Conservation (phyloP, 2,888 invertebrate species). For the Ryuthela nishihirai region DNA sequence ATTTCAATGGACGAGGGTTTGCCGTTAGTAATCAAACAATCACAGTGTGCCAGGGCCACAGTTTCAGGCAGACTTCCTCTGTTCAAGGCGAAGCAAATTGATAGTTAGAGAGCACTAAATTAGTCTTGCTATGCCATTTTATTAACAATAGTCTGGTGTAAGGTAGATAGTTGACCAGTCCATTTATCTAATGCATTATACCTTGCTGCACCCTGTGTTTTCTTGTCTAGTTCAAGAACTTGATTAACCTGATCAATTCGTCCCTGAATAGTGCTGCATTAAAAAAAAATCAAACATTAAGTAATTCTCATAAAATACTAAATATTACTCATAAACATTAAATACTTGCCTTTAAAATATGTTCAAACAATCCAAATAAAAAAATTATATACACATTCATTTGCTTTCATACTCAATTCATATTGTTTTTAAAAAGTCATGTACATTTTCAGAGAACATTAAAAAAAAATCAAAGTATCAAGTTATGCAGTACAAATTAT, state of each 20-base stretch:
- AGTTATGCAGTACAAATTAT: too few species aligned
- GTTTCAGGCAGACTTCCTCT: constrained; percentile 1
- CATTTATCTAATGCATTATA: constrained; percentile 93
- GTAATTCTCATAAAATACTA: background rate
- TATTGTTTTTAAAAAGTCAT: too few species aligned
- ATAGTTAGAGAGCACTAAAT: too few species aligned
- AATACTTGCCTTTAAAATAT: background rate
- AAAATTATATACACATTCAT: too few species aligned
- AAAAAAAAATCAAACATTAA: too few species aligned
- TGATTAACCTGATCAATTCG: constrained; percentile 79
- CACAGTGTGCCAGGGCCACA: constrained; percentile 13
- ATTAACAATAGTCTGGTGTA: constrained; percentile 86
- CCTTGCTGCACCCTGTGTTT: constrained; percentile 75
- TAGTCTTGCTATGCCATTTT: constrained; percentile 75
- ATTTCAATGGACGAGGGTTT: constrained; percentile 17
- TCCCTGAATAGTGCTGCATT: constrained; percentile 56
- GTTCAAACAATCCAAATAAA: constrained; percentile 2
- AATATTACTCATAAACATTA: background rate
- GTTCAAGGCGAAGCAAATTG: too few species aligned
- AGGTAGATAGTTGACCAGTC: constrained; percentile 82
- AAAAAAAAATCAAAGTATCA: too few species aligned
- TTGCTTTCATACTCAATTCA: too few species aligned
- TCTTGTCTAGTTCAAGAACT: constrained; percentile 75
- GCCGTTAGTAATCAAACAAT: constrained; percentile 17
- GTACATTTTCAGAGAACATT: too few species aligned